Conservation (phyloP, 2,888 invertebrate species). For the Apotomis turbidana region DNA sequence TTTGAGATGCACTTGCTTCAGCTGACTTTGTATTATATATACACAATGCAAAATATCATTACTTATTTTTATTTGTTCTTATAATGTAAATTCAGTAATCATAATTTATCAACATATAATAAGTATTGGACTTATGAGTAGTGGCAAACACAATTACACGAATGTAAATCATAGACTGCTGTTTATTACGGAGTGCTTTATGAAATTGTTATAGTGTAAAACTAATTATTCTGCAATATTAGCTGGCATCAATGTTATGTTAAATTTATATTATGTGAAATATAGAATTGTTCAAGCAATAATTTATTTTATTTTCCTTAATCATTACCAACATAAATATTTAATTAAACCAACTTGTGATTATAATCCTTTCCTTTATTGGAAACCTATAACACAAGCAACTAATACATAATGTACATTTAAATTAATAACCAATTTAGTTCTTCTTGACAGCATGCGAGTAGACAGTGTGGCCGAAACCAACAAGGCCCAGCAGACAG, state of each 20-base stretch:
- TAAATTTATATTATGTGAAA: conserved; percentile 48
- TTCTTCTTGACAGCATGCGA: conserved; percentile 68
- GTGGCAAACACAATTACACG: conserved; percentile 21
- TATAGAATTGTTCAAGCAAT: conserved; percentile 56
- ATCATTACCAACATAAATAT: not conserved
- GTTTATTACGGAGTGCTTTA: conserved; percentile 40
- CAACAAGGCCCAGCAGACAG: conserved; percentile 66
- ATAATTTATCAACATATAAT: not conserved
- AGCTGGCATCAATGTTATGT: conserved; percentile 32
- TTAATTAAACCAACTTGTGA: conserved; percentile 30
- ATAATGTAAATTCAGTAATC: not conserved
- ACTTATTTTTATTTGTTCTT: not conserved
- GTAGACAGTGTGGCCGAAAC: conserved; percentile 71
- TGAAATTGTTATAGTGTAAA: conserved; percentile 29
- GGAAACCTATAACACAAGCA: conserved; percentile 55
- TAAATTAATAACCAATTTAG: conserved; percentile 51
- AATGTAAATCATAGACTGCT: conserved; percentile 40
- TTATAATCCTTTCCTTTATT: conserved; percentile 61
- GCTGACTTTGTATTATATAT: not conserved
- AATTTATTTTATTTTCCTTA: conserved; percentile 2
- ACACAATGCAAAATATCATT: not conserved
- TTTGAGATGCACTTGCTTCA: not conserved
- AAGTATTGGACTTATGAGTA: conserved; percentile 10
- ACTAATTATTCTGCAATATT: conserved; percentile 35
- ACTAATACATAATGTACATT: conserved; percentile 63